phyloP scores from a whole-genome alignment of 2,797 vertebrate genomes.

The Stomatorhinus walkeri region DNA sequence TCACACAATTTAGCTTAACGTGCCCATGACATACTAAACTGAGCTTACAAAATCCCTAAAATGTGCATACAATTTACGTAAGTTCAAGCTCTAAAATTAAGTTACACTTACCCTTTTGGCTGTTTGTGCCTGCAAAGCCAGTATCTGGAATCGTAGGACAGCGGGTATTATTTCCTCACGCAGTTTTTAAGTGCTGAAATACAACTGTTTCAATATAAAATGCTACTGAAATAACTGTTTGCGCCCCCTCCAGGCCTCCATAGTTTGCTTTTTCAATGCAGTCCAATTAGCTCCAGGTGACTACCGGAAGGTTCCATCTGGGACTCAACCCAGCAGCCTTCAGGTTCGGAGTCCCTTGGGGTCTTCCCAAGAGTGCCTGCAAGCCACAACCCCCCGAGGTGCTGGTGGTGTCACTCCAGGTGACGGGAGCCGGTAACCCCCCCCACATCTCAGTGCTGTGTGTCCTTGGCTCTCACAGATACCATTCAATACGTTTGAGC shows the following conservation, averaged over 20 bases:
- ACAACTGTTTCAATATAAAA: neutral
- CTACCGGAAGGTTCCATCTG: neutral
- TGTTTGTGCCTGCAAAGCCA: neutral
- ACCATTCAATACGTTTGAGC: neutral
- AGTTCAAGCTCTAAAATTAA: neutral
- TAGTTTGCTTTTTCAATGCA: neutral
- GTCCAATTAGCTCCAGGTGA: neutral
- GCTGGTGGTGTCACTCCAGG: neutral
- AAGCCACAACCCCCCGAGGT: neutral
- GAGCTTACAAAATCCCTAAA: neutral
- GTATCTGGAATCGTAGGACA: neutral
- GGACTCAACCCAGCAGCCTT: neutral
- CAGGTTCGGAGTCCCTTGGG: neutral
- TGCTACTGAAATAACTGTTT: neutral
- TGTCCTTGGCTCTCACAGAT: neutral
- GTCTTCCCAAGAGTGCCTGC: neutral
- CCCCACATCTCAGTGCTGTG: neutral
- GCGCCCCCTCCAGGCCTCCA: neutral
- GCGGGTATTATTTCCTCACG: neutral
- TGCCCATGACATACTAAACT: neutral
- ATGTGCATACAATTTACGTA: neutral
- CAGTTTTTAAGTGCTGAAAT: neutral
- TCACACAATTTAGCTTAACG: neutral
- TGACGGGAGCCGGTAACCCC: neutral
- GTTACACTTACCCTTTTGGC: neutral